A percentile compares a stretch with the other conserved stretches of the same genome.
These are phyloP conservation scores for Vanacampus margaritifer DNA, from an alignment of 2,113 vertebrate genomes.

Conservation along the genomic window DNA sequence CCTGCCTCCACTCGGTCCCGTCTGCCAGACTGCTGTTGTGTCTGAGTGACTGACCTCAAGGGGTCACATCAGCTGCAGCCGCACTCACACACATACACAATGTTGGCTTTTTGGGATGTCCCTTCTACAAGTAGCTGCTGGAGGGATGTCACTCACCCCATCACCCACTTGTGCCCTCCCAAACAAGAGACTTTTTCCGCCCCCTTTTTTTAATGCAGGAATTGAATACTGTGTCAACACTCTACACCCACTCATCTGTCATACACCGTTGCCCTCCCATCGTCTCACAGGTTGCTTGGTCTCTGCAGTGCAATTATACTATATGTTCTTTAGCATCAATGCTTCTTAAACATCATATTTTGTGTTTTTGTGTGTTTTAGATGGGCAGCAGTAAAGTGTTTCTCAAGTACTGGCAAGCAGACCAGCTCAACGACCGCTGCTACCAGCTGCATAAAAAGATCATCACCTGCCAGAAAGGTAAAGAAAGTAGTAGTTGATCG, in stretches of 20 bases:
- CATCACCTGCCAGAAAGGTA: constrained; percentile 95
- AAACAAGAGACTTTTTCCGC: constrained; percentile 22
- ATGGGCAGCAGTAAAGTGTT: constrained; percentile 88
- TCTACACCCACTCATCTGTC: constrained; percentile 46
- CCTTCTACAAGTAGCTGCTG: constrained; percentile 39
- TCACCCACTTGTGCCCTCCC: not conserved
- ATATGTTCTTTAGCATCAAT: not conserved
- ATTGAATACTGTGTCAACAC: constrained; percentile 29
- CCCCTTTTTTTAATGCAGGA: constrained; percentile 19
- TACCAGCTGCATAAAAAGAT: constrained; percentile 87
- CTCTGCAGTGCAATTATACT: not conserved
- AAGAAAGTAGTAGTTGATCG: constrained; percentile 13
- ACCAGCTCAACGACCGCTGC: constrained; percentile 88
- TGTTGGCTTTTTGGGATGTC: constrained; percentile 2
- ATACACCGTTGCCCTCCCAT: constrained; percentile 17
- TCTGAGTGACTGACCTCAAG: constrained; percentile 62
- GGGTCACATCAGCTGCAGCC: constrained; percentile 52
- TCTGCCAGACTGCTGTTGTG: constrained; percentile 71
- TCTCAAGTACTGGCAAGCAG: constrained; percentile 91
- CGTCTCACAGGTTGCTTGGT: not conserved
- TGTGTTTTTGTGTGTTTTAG: constrained; percentile 59
- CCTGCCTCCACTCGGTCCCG: constrained; percentile 25
- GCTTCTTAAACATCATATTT: not conserved
- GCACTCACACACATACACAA: constrained; percentile 48
- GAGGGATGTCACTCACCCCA: constrained; percentile 27